These are phyloP conservation scores for Eledone cirrhosa DNA, from an alignment of 2,888 invertebrate genomes.

Conservation along the genomic window DNA sequence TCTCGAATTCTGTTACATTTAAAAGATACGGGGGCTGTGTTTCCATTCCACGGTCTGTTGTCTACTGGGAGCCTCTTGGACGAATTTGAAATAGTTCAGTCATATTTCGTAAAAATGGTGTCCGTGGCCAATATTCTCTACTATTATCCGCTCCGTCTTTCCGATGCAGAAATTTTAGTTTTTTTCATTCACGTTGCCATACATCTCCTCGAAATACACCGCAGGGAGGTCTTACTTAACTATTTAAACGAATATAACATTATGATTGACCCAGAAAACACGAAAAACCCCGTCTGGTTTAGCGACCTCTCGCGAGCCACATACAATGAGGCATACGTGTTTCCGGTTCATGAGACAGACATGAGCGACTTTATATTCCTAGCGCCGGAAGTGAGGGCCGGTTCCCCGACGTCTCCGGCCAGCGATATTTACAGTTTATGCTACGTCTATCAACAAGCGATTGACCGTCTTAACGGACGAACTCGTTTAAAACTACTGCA, in stretches of 20 bases:
- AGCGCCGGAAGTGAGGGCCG: constrained; percentile 26
- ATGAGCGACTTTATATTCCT: constrained; percentile 14
- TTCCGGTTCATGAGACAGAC: not conserved
- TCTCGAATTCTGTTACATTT: constrained; percentile 21
- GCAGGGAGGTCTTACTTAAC: constrained; percentile 11
- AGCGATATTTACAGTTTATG: constrained; percentile 25
- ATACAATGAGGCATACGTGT: not conserved
- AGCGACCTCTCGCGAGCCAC: constrained; percentile 23
- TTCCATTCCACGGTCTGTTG: constrained; percentile 15
- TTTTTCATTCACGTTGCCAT: constrained; percentile 19
- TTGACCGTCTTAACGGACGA: not conserved
- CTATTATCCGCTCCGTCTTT: not conserved
- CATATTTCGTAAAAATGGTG: not conserved
- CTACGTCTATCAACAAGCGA: not conserved
- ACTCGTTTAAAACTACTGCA: not conserved
- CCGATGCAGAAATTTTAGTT: not conserved
- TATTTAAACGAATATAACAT: constrained; percentile 19
- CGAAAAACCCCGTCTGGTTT: constrained; percentile 4
- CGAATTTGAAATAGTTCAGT: constrained; percentile 17
- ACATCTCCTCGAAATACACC: constrained; percentile 11
- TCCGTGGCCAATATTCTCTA: constrained; percentile 13
- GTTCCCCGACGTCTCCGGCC: constrained; percentile 17
- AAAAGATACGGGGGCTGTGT: constrained; percentile 9
- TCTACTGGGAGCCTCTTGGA: not conserved
- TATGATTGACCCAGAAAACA: constrained; percentile 7